Evolutionary conservation across 1,140 invertebrate genomes (phyloP).

Genomic region (Campoletis sonorensis): DNA sequence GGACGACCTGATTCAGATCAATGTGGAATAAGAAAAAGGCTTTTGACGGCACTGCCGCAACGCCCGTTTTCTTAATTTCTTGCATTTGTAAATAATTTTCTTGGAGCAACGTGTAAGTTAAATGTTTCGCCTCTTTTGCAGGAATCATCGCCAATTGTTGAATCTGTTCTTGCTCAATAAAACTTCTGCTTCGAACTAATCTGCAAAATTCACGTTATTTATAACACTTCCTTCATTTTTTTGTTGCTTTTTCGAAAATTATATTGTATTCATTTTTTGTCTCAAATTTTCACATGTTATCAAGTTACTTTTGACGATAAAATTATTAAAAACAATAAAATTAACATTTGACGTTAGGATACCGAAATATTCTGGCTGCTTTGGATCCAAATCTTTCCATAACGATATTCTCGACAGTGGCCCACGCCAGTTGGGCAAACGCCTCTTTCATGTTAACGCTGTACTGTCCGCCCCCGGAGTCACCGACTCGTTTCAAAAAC

Average conservation of each 20-base stretch:
- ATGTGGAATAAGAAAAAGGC: conserved; percentile 87
- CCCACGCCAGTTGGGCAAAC: conserved; percentile 81
- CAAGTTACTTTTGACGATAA: background rate
- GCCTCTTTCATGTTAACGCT: conserved; percentile 82
- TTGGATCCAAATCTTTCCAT: conserved; percentile 91
- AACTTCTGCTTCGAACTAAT: conserved; percentile 86
- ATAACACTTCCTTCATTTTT: too few relatives aligned
- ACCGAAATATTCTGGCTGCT: conserved; percentile 89
- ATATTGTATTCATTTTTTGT: conserved; percentile 35
- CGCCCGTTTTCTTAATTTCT: conserved; percentile 76
- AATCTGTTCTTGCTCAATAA: conserved; percentile 92
- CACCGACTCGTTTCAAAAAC: conserved; percentile 85
- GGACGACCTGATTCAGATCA: conserved; percentile 83
- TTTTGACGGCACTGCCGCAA: conserved; percentile 79
- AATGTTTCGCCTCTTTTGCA: conserved; percentile 90
- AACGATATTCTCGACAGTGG: conserved; percentile 85
- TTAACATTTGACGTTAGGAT: conserved; percentile 35
- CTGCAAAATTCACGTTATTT: conserved; percentile 71
- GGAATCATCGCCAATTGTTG: conserved; percentile 93
- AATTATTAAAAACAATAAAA: too few relatives aligned
- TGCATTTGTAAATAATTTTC: conserved; percentile 88
- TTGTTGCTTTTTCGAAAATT: too few relatives aligned
- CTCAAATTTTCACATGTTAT: background rate
- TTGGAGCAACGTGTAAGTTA: conserved; percentile 88
- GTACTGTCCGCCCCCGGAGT: conserved; percentile 88